phyloP scores from a whole-genome alignment of 2,888 invertebrate species.

The Troglohyphantes excavatus region DNA sequence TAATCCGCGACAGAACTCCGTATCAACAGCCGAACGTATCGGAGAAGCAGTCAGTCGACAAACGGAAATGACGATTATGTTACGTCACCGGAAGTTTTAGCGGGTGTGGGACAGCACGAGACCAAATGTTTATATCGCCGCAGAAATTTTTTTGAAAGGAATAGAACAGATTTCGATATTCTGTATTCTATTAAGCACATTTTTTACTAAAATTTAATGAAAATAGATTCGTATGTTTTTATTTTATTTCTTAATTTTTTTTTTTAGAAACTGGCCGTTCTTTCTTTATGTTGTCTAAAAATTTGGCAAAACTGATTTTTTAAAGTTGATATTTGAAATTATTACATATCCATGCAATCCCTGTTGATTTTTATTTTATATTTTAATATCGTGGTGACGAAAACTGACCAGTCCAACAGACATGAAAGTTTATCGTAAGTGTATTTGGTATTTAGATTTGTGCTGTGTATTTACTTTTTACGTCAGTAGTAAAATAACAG shows the following conservation, averaged over 20 bases:
- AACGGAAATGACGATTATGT: conserved; percentile 53
- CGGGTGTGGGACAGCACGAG: background rate
- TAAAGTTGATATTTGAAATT: background rate
- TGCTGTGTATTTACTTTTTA: too few species aligned
- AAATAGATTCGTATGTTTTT: background rate
- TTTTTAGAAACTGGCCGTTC: too few species aligned
- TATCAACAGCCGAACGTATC: conserved; percentile 40
- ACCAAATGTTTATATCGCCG: background rate
- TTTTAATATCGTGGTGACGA: background rate
- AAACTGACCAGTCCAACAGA: background rate
- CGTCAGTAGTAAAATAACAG: too few species aligned
- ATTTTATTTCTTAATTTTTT: background rate
- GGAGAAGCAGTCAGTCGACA: conserved; percentile 43
- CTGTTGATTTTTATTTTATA: conserved; percentile 1
- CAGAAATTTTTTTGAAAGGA: too few species aligned
- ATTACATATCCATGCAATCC: conserved; percentile 2
- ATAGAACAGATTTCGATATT: too few species aligned
- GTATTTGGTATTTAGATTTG: background rate
- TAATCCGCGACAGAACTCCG: conserved; percentile 39
- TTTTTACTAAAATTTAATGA: too few species aligned
- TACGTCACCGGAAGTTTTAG: conserved; percentile 54
- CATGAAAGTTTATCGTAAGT: background rate
- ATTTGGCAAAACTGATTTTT: background rate
- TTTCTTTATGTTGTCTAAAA: background rate
- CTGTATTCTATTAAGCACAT: too few species aligned